A percentile compares a stretch with the other conserved stretches of the same genome.
Evolutionary conservation across 2,113 vertebrate species (phyloP).

Genomic region (Genyomyrus donnyi): DNA sequence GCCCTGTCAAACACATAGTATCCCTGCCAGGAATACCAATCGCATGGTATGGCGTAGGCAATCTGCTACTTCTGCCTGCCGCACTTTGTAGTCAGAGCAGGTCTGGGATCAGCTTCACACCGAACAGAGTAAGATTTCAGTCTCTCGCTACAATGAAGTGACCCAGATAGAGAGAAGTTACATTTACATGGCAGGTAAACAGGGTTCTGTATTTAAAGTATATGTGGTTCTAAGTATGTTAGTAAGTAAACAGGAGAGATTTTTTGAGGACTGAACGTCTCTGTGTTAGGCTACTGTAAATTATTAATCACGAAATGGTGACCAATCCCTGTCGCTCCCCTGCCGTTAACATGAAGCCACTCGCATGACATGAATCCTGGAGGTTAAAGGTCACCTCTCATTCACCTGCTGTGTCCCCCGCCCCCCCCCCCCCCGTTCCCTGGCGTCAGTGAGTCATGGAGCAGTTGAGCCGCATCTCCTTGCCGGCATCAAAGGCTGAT

Average conservation of each 20-base stretch:
- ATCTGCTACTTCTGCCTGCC: not conserved
- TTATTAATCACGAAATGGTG: not conserved
- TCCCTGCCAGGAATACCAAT: not conserved
- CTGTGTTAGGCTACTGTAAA: not conserved
- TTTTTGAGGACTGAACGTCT: not conserved
- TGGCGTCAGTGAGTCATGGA: not conserved
- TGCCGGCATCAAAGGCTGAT: not conserved
- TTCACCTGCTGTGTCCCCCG: not conserved
- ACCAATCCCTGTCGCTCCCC: not conserved
- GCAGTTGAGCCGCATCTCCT: not conserved
- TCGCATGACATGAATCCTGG: not conserved
- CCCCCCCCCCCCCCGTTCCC: not conserved
- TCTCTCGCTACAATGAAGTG: not conserved
- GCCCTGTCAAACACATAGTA: not conserved
- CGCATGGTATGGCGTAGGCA: not conserved
- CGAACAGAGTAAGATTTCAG: not conserved
- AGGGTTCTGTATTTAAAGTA: not conserved
- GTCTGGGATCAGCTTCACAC: not conserved
- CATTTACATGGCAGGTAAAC: not conserved
- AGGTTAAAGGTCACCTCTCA: not conserved
- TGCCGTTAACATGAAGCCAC: not conserved
- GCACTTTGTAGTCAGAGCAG: not conserved
- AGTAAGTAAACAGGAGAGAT: not conserved
- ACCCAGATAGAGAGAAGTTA: not conserved
- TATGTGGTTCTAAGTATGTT: not conserved